phyloP scores from a whole-genome alignment of 2,113 vertebrate species.

The Gymnocephalus cernua region DNA sequence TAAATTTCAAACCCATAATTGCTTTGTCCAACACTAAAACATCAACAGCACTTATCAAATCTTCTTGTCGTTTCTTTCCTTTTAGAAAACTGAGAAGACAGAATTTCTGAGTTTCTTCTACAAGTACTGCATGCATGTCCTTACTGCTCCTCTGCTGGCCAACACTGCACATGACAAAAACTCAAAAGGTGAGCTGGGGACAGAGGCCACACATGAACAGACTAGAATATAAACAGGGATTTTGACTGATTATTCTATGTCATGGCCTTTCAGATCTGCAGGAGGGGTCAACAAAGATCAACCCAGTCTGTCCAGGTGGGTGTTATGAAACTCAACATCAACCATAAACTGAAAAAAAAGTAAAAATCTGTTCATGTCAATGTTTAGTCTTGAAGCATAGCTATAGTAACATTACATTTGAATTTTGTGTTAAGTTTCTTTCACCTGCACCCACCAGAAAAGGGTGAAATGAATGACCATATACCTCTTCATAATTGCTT shows the following conservation, averaged over 20 bases:
- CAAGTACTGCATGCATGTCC: slow-evolving; percentile 99
- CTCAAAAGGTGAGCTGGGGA: slow-evolving; percentile 87
- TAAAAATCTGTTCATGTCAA: background rate
- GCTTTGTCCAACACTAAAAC: background rate
- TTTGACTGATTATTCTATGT: slow-evolving; percentile 1
- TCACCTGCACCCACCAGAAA: background rate
- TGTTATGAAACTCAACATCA: background rate
- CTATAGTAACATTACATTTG: background rate
- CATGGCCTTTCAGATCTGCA: slow-evolving; percentile 86
- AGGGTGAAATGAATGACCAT: background rate
- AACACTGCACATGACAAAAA: slow-evolving; percentile 94
- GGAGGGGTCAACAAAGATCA: slow-evolving; percentile 89
- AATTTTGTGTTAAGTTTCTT: background rate
- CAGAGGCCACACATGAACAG: background rate
- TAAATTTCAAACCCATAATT: background rate
- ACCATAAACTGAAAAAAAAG: background rate
- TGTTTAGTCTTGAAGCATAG: background rate
- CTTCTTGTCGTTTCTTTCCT: slow-evolving; percentile 42
- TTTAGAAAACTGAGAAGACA: slow-evolving; percentile 98
- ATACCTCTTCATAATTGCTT: background rate
- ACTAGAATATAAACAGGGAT: background rate
- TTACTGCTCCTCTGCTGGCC: slow-evolving; percentile 96
- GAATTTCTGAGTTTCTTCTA: slow-evolving; percentile 99
- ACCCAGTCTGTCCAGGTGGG: slow-evolving; percentile 94
- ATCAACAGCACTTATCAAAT: background rate